Evolutionary conservation across 2,888 invertebrate species (phyloP).

Genomic region (Xanthorhoe spadicearia): DNA sequence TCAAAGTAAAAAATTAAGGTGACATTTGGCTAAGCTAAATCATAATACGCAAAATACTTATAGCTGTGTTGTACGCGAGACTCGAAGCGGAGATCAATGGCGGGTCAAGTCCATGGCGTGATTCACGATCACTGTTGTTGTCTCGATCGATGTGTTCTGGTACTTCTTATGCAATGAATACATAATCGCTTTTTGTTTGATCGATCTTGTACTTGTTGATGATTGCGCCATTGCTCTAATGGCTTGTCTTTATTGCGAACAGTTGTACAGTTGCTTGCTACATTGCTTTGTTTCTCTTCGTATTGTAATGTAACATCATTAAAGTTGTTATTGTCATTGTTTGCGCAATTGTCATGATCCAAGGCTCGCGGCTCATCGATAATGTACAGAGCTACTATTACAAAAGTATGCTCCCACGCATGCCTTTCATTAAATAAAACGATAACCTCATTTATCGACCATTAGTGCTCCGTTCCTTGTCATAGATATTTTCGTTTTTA

Average conservation of each 20-base stretch:
- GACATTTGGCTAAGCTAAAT: background rate
- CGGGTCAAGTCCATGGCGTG: constrained; percentile 17
- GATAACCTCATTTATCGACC: background rate
- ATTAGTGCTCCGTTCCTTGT: constrained; percentile 1
- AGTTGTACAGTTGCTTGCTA: constrained; percentile 20
- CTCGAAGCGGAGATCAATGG: constrained; percentile 14
- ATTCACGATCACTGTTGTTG: constrained; percentile 21
- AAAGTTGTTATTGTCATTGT: background rate
- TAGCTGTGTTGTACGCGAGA: background rate
- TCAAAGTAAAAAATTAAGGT: background rate
- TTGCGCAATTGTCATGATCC: background rate
- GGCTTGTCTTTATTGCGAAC: constrained; percentile 24
- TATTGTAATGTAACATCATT: constrained; percentile 3
- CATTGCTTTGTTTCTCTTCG: constrained; percentile 15
- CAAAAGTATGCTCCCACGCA: background rate
- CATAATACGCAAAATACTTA: background rate
- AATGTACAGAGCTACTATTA: background rate
- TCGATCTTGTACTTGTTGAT: constrained; percentile 26
- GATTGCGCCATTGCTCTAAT: constrained; percentile 35
- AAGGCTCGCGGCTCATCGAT: background rate
- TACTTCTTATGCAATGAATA: constrained; percentile 27
- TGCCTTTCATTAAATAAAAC: background rate
- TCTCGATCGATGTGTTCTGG: constrained; percentile 17
- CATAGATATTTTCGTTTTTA: constrained; percentile 8
- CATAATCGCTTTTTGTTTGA: constrained; percentile 27